Conservation (phyloP, 2,888 invertebrate species). For the Drosophila niveifrons region DNA sequence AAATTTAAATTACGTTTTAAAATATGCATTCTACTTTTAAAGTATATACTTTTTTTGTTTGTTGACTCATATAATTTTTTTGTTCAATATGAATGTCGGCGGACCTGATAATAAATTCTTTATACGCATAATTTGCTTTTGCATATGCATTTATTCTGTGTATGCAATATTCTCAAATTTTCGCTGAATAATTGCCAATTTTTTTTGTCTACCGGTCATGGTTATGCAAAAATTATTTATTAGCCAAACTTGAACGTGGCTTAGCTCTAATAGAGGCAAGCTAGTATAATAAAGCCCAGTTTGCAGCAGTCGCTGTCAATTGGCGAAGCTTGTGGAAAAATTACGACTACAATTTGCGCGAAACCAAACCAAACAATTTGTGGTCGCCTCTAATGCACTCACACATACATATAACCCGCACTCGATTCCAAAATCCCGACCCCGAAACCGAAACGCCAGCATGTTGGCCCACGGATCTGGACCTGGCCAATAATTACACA, state of each 20-base stretch:
- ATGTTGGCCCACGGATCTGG: slow-evolving; percentile 36
- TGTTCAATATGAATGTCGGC: no score
- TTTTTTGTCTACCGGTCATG: slow-evolving; percentile 10
- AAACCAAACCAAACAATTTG: slow-evolving; percentile 76
- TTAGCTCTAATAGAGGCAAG: slow-evolving; percentile 48
- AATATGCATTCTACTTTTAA: no score
- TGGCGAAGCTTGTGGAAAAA: slow-evolving; percentile 51
- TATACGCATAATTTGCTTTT: no score
- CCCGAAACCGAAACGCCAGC: slow-evolving; percentile 27
- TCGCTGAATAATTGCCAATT: background rate
- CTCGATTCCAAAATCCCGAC: slow-evolving; percentile 13
- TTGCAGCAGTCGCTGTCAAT: slow-evolving; percentile 44
- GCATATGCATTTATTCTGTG: no score
- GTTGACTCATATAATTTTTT: no score
- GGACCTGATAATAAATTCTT: no score
- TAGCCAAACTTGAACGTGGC: slow-evolving; percentile 25
- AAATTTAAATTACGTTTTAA: no score
- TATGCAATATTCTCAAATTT: background rate
- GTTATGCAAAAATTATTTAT: slow-evolving; percentile 43
- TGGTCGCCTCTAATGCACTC: slow-evolving; percentile 78
- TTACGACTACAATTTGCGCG: slow-evolving; percentile 76
- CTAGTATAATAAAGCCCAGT: slow-evolving; percentile 57
- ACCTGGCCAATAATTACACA: slow-evolving; percentile 71
- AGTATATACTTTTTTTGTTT: no score
- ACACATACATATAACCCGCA: slow-evolving; percentile 69